Base-by-base conservation (phyloP, 2,888 invertebrate species). In the Rhaphigaster nebulosa region DNA sequence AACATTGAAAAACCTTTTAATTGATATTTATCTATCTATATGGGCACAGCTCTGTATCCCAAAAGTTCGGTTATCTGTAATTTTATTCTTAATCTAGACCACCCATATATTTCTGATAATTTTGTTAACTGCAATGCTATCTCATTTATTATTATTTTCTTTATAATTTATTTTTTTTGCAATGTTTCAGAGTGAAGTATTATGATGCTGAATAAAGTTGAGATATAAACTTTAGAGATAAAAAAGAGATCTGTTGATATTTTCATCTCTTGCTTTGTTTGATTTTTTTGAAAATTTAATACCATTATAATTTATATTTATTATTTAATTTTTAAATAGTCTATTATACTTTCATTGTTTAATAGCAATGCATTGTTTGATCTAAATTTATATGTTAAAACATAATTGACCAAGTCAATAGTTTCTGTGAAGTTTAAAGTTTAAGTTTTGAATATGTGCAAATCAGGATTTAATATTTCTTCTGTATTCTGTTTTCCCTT, bases 131-230 rank as follows among this genome's bases (percentile, higher is more conserved):
- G 1, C 10, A n/a, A 12, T n/a, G 10, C 60, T 60, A n/a, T n/a
- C 12, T 65, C 18, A 65, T 34, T 29, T 2, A 65, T 65, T 65
- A 65, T 65, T 29, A 65, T 29, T 29, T 29, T 65, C 15, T 15
- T 18, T 29, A 8, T 18, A 15, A 65, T 65, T 65, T 4, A 65
- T 38, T 52, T 56, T 13, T 60, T 90, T 52, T 76, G 23, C 8
- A n/a, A 76, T 76, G 38, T 90, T 90, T 52, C 90, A 90, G 90
- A 29, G 90, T 90, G 56, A 90, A 90, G 12, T 90, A 90, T 56
- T 87, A 90, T 34, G 90, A 90, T 90, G 90, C 90, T 65, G 90
- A 90, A 50, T 90, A 54, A 45, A n/a, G 38, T 89, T 65, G 20
- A 50, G 41, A 45, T 26, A 41, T 45, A 45, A 87, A 15, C 2